A percentile compares a stretch with the other conserved stretches of the same genome.
Conservation (phyloP, 2,888 invertebrate species). For the Sarcophaga rosellei region DNA sequence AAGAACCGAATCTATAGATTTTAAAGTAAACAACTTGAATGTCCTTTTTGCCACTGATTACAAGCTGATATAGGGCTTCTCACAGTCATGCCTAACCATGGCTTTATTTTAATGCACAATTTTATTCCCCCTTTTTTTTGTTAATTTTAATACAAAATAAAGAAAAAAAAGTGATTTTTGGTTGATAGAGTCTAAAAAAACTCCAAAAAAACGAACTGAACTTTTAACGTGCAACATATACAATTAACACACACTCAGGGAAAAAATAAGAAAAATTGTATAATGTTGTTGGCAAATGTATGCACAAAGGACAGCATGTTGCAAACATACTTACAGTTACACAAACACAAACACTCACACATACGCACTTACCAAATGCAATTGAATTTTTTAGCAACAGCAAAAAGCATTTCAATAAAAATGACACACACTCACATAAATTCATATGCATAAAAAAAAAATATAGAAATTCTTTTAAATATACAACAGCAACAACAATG, state of each 20-base stretch:
- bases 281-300: slow-evolving; percentile 65
- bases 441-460: background rate
- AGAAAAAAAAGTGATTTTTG: slow-evolving; percentile 7
- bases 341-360: slow-evolving; percentile 20
- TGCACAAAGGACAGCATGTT: slow-evolving; percentile 69
- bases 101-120: background rate
- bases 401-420: slow-evolving; percentile 58
- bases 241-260: slow-evolving; percentile 72
- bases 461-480: slow-evolving; percentile 21
- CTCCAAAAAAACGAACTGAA: slow-evolving; percentile 32
- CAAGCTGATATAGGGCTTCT: too few relatives aligned
- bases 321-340: slow-evolving; percentile 30
- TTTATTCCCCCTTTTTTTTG: slow-evolving; percentile 1
- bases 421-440: background rate
- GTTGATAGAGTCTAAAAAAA: slow-evolving; percentile 2
- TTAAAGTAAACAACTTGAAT: too few relatives aligned
- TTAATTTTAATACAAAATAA: slow-evolving; percentile 10
- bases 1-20: too few relatives aligned
- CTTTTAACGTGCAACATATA: slow-evolving; percentile 65
- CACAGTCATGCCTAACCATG: too few relatives aligned
- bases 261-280: slow-evolving; percentile 13
- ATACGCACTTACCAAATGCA: slow-evolving; percentile 57
- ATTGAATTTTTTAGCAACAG: slow-evolving; percentile 59
- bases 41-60: too few relatives aligned
- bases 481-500: slow-evolving; percentile 1